A percentile compares a stretch with the other conserved stretches of the same genome.
phyloP scores from a whole-genome alignment of 2,797 vertebrate genomes.

The Darevskia mixta region DNA sequence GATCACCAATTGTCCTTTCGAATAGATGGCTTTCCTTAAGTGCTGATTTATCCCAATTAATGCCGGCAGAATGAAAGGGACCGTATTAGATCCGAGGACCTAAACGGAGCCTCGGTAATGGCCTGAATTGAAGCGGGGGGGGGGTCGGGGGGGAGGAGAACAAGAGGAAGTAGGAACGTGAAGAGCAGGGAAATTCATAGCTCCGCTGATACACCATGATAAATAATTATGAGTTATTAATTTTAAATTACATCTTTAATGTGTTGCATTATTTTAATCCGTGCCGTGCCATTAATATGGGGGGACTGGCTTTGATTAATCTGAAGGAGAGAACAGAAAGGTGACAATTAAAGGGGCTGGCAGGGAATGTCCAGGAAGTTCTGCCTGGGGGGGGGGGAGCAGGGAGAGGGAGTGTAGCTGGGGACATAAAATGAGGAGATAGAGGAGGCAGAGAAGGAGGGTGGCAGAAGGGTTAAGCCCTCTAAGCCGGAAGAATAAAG shows the following conservation, averaged over 20 bases:
- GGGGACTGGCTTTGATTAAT: conserved; percentile 88
- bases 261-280: conserved; percentile 97
- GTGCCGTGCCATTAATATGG: conserved; percentile 90
- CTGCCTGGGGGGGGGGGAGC: conserved; percentile 47
- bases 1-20: conserved; percentile 74
- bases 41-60: conserved; percentile 72
- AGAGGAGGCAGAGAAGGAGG: background rate
- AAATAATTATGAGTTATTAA: conserved; percentile 99
- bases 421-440: background rate
- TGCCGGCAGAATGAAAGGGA: conserved; percentile 65
- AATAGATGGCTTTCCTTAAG: conserved; percentile 76
- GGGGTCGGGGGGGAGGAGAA: conserved; percentile 43
- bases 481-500: background rate
- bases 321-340: conserved; percentile 83
- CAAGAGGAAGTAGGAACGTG: conserved; percentile 68
- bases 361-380: conserved; percentile 69
- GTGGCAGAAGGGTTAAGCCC: no score
- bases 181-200: conserved; percentile 82
- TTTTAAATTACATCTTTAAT: conserved; percentile 98
- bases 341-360: conserved; percentile 79
- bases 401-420: conserved; percentile 45
- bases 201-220: conserved; percentile 83
- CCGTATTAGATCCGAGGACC: conserved; percentile 56
- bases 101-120: conserved; percentile 55
- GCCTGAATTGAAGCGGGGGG: conserved; percentile 72